Percentiles rank a stretch among this genome's conserved stretches.
Evolutionary conservation across 2,797 vertebrate species (phyloP).

Genomic region (Jordanella pulchra): DNA sequence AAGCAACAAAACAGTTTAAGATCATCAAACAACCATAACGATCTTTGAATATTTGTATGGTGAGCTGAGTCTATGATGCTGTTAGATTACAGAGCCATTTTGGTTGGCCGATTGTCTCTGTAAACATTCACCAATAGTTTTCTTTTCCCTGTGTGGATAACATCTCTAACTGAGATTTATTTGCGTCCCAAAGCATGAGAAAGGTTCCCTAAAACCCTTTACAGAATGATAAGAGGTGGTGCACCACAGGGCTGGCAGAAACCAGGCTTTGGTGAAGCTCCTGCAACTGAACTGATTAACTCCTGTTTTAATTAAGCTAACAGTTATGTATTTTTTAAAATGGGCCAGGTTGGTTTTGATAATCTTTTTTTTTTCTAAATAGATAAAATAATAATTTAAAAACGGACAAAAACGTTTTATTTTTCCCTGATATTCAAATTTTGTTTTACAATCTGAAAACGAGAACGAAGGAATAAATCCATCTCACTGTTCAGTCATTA

Average conservation of each 20-base stretch:
- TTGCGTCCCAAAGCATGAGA: neutral
- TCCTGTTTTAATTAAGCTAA: neutral
- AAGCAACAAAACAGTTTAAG: no score
- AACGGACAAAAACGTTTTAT: neutral
- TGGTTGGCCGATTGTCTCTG: no score
- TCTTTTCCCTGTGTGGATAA: no score
- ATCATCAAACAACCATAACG: no score
- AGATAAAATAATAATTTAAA: neutral
- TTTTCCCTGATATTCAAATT: neutral
- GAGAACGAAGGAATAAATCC: neutral
- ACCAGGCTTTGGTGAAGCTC: neutral
- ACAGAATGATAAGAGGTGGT: no score
- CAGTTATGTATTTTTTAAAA: neutral
- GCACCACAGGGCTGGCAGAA: neutral
- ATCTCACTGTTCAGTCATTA: neutral
- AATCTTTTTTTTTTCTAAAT: neutral
- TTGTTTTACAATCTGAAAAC: neutral
- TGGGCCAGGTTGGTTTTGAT: neutral
- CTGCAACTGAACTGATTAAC: neutral
- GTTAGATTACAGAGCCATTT: no score
- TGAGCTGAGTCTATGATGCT: no score
- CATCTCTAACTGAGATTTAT: no score
- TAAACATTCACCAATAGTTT: no score
- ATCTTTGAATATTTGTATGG: no score
- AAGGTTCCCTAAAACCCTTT: neutral